Evolutionary conservation across 2,888 invertebrate genomes (phyloP), one percentile per base, ranked within the genome.

Genomic region (Sturmia bella): DNA sequence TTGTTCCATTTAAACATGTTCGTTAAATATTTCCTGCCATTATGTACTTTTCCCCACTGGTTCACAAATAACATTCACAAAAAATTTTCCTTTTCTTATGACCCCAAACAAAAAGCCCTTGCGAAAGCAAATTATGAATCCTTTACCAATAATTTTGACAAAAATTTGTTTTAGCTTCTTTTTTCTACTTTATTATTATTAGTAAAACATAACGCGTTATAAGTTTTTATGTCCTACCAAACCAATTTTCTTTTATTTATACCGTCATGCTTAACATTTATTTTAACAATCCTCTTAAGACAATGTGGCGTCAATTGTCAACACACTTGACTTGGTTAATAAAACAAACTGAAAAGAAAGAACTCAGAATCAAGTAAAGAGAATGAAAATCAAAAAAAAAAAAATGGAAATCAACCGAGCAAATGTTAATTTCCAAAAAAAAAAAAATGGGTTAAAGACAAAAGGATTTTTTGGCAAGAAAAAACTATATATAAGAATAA

Each of bases 261-360:
- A 43, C 13, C 52, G 52, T 11, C 39, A 21, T 41, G 48, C 61
- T 77, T 73, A 63, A 77, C 72, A 75, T 82, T 82, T 78, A 75
- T 82, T 82, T 78, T 78, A 82, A 82, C 82, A 78, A 66, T 78
- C 70, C 78, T 75, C 78, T 82, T 66, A 82, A 82, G 82, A 82
- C 82, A 82, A 82, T 82, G 82, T 82, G 82, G 82, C 82, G 82
- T 78, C 82, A 74, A 78, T 70, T 78, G 82, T 78, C 82, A 78
- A 70, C 82, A 82, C 82, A 82, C 82, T 82, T 70, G 82, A 82
- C 64, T 82, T 74, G 78, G 74, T 82, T 82, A 82, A 82, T 82
- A 82, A 82, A 78, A 81, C 56, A 78, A 74, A 74, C 37, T 45
- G 32, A 32, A 7, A 32, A 37, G 32, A 43, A 61, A 68, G 27